Evolutionary conservation across 2,888 invertebrate genomes (phyloP).

Genomic region (Salticus scenicus): DNA sequence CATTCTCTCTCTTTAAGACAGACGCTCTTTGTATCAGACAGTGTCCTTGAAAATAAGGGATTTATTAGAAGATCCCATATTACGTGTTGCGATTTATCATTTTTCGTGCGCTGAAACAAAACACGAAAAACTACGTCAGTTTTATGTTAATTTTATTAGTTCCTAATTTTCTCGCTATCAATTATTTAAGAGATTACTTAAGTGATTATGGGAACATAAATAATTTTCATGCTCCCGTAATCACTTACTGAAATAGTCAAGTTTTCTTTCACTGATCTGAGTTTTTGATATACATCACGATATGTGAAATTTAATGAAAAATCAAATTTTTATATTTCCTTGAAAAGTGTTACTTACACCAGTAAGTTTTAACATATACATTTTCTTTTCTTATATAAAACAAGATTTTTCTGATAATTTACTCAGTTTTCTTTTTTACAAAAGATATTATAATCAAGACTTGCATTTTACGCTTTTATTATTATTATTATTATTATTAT

Average conservation of each 20-base stretch:
- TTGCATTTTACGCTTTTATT: too few species aligned
- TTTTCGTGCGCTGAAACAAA: constrained; percentile 43
- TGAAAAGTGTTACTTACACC: too few species aligned
- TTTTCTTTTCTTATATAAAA: too few species aligned
- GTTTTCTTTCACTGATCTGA: too few species aligned
- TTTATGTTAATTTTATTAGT: constrained; percentile 58
- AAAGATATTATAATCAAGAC: too few species aligned
- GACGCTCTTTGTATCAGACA: constrained; percentile 7
- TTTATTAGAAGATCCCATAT: constrained; percentile 22
- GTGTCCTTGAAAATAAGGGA: constrained; percentile 28
- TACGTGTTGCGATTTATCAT: constrained; percentile 30
- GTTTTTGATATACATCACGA: too few species aligned
- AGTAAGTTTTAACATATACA: too few species aligned
- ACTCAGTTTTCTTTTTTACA: too few species aligned
- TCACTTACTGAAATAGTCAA: not conserved
- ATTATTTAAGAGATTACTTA: constrained; percentile 48
- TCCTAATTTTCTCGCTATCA: constrained; percentile 38
- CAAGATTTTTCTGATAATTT: too few species aligned
- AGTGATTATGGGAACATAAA: constrained; percentile 34
- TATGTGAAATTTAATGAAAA: too few species aligned
- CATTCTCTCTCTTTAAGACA: constrained; percentile 27
- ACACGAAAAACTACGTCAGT: constrained; percentile 32
- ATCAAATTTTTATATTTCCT: too few species aligned
- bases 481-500: too few species aligned
- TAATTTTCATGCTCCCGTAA: not conserved